phyloP scores from a whole-genome alignment of 2,888 invertebrate species.

The Cataglyphis albicans region DNA sequence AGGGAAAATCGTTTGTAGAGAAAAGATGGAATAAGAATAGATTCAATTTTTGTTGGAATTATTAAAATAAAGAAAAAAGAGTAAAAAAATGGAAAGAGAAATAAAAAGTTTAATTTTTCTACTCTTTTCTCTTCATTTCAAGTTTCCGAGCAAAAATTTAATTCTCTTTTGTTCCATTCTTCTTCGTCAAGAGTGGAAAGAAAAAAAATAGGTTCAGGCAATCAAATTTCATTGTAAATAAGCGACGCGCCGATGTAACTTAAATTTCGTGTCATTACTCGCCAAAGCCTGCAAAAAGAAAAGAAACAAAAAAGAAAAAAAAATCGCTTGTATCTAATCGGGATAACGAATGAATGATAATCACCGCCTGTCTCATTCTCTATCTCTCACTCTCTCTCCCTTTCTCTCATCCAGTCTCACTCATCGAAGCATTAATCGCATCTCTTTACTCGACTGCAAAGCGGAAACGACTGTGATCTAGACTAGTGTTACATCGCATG shows the following conservation, averaged over 20 bases:
- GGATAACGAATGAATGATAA: slow-evolving; percentile 49
- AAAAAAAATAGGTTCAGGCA: slow-evolving; percentile 40
- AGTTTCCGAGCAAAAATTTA: slow-evolving; percentile 36
- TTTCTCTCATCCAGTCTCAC: slow-evolving; percentile 36
- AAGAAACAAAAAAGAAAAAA: background rate
- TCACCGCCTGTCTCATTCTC: slow-evolving; percentile 33
- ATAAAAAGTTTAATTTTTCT: background rate
- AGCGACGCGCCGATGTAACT: slow-evolving; percentile 72
- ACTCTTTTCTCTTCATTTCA: background rate
- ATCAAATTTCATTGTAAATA: slow-evolving; percentile 77
- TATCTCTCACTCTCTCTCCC: slow-evolving; percentile 2
- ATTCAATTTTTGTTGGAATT: slow-evolving; percentile 16
- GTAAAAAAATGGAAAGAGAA: background rate
- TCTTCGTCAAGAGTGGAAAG: background rate
- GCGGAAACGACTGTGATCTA: slow-evolving; percentile 65
- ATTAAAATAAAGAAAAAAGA: slow-evolving; percentile 12
- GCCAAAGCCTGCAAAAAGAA: background rate
- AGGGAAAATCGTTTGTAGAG: slow-evolving; percentile 5
- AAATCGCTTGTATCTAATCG: slow-evolving; percentile 34
- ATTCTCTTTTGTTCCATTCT: slow-evolving; percentile 42
- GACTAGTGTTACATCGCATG: slow-evolving; percentile 61
- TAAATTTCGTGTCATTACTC: slow-evolving; percentile 37
- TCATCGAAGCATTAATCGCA: slow-evolving; percentile 55
- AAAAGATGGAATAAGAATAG: slow-evolving; percentile 10
- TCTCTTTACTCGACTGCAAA: slow-evolving; percentile 61